Percentiles rank a stretch among this genome's conserved stretches.
phyloP scores from a whole-genome alignment of 2,797 vertebrate genomes.

The Tolypeutes matacus region DNA sequence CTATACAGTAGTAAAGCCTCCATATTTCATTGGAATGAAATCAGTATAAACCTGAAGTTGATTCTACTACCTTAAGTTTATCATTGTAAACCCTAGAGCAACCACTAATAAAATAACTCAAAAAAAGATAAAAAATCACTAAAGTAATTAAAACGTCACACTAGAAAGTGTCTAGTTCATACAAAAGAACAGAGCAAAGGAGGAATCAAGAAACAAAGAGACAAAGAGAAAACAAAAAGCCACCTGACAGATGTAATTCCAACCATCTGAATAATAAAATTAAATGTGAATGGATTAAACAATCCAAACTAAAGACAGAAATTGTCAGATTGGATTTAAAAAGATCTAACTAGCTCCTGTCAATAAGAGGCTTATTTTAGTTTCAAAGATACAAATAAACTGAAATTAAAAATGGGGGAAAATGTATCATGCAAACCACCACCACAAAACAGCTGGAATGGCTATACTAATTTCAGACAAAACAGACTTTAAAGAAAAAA shows the following conservation, averaged over 20 bases:
- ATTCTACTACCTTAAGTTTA: not conserved
- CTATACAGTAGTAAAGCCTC: not conserved
- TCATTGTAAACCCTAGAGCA: conserved; percentile 6
- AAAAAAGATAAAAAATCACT: not conserved
- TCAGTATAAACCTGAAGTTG: conserved; percentile 2
- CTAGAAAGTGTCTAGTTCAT: not conserved
- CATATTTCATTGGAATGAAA: not conserved
- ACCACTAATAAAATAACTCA: conserved; percentile 22
- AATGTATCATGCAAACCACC: not conserved
- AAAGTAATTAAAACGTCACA: conserved; percentile 6
- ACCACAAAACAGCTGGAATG: not conserved
- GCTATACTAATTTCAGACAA: not conserved
- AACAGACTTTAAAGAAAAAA: not conserved
- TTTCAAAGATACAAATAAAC: not conserved
- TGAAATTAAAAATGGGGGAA: conserved; percentile 5
- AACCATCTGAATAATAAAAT: not conserved
- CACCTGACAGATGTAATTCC: conserved; percentile 7
- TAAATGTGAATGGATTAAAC: not conserved
- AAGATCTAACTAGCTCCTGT: not conserved
- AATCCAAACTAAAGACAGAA: not conserved
- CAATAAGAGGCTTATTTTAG: not conserved
- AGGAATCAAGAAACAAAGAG: not conserved
- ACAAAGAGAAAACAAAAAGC: conserved; percentile 31
- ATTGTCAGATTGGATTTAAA: not conserved
- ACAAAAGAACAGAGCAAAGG: not conserved